These are phyloP conservation scores for Falco cherrug DNA, from an alignment of 2,797 vertebrate genomes.

Conservation along the genomic window DNA sequence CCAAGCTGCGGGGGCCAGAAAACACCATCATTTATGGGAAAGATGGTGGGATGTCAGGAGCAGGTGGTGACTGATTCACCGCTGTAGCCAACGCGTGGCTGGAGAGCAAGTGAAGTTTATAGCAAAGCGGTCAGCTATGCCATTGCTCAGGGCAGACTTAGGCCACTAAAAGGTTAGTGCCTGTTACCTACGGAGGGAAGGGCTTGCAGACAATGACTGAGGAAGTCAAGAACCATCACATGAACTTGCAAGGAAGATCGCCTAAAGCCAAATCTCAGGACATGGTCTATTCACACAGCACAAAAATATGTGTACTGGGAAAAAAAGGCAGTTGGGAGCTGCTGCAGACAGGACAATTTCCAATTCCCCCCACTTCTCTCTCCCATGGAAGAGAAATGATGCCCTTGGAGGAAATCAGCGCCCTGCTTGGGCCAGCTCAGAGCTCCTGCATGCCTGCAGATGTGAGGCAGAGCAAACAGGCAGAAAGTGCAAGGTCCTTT, in stretches of 20 bases:
- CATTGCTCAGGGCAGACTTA: not conserved
- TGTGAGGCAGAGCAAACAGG: not conserved
- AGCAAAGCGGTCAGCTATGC: not conserved
- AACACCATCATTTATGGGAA: not conserved
- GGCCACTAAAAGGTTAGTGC: not conserved
- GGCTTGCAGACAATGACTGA: not conserved
- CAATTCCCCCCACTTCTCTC: not conserved
- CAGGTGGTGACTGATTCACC: not conserved
- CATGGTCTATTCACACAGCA: not conserved
- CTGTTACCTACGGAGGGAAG: not conserved
- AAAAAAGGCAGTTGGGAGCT: not conserved
- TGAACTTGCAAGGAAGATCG: not conserved
- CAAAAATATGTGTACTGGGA: not conserved
- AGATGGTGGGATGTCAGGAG: not conserved
- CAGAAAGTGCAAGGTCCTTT: not conserved
- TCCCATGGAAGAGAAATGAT: not conserved
- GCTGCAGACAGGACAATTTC: not conserved
- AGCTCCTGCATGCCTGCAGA: not conserved
- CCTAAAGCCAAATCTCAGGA: not conserved
- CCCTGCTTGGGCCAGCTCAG: not conserved
- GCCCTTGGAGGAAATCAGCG: not conserved
- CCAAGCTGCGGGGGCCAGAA: not conserved
- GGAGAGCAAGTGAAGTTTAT: not conserved
- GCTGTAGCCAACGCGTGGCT: not conserved
- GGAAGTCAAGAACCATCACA: not conserved